Evolutionary conservation across 2,888 invertebrate species (phyloP).

Genomic region (Nesidiocoris tenuis): DNA sequence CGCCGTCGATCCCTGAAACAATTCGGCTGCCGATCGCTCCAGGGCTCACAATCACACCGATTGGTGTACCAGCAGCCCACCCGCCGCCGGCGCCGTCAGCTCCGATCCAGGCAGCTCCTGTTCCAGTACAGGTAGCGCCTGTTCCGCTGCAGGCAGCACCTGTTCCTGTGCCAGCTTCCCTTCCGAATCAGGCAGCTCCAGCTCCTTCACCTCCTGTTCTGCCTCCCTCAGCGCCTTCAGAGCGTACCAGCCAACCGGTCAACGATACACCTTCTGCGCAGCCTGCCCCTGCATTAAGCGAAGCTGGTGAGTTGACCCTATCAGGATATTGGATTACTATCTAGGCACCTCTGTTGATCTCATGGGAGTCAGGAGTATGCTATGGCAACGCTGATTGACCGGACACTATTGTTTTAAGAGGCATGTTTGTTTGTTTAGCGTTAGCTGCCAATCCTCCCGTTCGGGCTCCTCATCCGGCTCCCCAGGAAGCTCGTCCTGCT

Average conservation of each 20-base stretch:
- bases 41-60: constrained; percentile 29
- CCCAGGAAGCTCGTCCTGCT: constrained; percentile 38
- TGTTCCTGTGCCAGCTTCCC: neutral
- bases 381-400: too few species aligned
- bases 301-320: constrained; percentile 4
- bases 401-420: too few species aligned
- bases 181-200: constrained; percentile 54
- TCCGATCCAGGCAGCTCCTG: constrained; percentile 53
- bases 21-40: constrained; percentile 20
- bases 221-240: constrained; percentile 53
- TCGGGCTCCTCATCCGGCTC: constrained; percentile 17
- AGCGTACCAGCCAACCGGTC: constrained; percentile 53
- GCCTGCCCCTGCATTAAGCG: constrained; percentile 25
- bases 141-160: constrained; percentile 8
- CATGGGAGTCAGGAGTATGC: too few species aligned
- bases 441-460: neutral
- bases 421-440: too few species aligned
- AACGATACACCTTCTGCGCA: constrained; percentile 50
- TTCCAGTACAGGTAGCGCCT: constrained; percentile 45
- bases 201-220: constrained; percentile 28
- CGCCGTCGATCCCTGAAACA: constrained; percentile 6
- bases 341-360: neutral
- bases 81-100: constrained; percentile 52
- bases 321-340: too few species aligned
- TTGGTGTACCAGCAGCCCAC: constrained; percentile 3